Base-by-base conservation (phyloP, 2,888 invertebrate species). In the Rhagophthalmus giganteus region DNA sequence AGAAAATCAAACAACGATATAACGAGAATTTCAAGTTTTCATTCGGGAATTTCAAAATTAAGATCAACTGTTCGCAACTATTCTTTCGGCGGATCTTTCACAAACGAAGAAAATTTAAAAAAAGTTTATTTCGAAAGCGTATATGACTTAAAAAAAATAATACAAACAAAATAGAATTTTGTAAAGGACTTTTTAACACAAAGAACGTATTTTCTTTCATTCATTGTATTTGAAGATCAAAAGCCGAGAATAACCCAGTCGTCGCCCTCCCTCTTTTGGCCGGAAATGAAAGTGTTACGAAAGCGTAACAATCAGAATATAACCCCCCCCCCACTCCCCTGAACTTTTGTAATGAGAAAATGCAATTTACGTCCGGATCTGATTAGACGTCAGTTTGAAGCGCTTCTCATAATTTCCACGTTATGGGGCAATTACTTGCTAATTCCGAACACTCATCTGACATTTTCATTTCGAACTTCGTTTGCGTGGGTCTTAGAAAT, bases 221-320 rank as follows among this genome's bases (percentile, higher is more conserved):
- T 61, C 61, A 60, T 63, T 62, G 60, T 58, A 53, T 48, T 46
- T 45, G 47, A 55, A 63, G 62, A 66, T 66, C 65, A 64, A 66
- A 63, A 65, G 59, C 55, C 39, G 46, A 42, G 55, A 61, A 65
- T 60, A 66, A 64, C 62, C 57, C 54, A 59, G 59, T 60, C 58
- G 55, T n/a, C n/a, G 47, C 50, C 59, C 48, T 55, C 59, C 58
- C 57, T 54, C 49, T 42, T 50, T 44, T 41, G 53, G 40, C 61
- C 64, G 68, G 68, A 69, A 67, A 70, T 70, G 68, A 66, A 67
- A 68, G 65, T 65, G 68, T 69, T 67, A 65, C 65, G 67, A 69
- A 66, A 65, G 64, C 62, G 63, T 62, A 59, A 63, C 63, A 65
- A 65, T 66, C 59, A 60, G 62, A 65, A 64, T 63, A 66, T 66